These are phyloP conservation scores for Epicauta chinensis DNA, from an alignment of 1,140 invertebrate genomes.

Conservation along the genomic window DNA sequence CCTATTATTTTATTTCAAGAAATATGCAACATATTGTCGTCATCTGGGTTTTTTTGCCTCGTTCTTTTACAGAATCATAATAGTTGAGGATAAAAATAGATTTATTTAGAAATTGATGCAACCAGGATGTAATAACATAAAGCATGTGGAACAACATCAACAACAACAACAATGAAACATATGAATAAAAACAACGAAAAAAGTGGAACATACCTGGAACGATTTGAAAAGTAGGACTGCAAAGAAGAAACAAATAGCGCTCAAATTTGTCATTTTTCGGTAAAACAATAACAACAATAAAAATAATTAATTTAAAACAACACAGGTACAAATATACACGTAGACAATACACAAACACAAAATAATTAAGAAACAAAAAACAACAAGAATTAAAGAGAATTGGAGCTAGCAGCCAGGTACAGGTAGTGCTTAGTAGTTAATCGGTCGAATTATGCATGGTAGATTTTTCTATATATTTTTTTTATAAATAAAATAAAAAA, in stretches of 20 bases:
- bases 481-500: too few species aligned
- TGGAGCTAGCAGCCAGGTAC: too few species aligned
- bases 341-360: slow-evolving; percentile 5
- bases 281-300: background rate
- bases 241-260: slow-evolving; percentile 1
- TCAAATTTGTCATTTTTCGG: background rate
- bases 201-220: slow-evolving; percentile 9
- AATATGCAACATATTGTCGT: background rate
- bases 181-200: background rate
- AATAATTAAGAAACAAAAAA: too few species aligned
- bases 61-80: slow-evolving; percentile 1
- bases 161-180: slow-evolving; percentile 2
- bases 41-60: too few species aligned
- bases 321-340: slow-evolving; percentile 6
- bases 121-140: slow-evolving; percentile 13
- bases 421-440: too few species aligned
- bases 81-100: too few species aligned
- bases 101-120: slow-evolving; percentile 1
- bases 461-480: too few species aligned
- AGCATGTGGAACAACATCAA: slow-evolving; percentile 5
- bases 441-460: too few species aligned
- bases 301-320: slow-evolving; percentile 5
- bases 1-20: background rate
- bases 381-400: too few species aligned
- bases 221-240: slow-evolving; percentile 9